phyloP scores from a whole-genome alignment of 2,113 vertebrate species.

The Nansenia antarctica region DNA sequence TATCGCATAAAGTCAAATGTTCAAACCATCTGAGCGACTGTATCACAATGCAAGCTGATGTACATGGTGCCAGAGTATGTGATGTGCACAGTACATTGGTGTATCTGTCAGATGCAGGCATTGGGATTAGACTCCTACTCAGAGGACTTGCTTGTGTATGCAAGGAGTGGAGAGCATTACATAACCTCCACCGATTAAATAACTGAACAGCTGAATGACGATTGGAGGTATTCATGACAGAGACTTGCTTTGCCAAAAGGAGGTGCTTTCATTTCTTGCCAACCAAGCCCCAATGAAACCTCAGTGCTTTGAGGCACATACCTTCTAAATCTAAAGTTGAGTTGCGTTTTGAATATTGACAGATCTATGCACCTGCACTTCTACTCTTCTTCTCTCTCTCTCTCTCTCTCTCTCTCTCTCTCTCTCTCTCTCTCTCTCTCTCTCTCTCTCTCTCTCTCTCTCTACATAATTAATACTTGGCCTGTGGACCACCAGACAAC shows the following conservation, averaged over 20 bases:
- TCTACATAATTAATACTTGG: slow-evolving; percentile 5
- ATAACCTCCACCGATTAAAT: slow-evolving; percentile 20
- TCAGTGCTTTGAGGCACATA: neutral
- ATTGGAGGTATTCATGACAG: slow-evolving; percentile 20
- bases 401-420: neutral
- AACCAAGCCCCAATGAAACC: slow-evolving; percentile 2
- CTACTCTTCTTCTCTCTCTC: neutral
- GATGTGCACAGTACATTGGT: neutral
- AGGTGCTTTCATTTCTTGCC: slow-evolving; percentile 27
- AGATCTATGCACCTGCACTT: neutral
- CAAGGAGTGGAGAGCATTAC: slow-evolving; percentile 1
- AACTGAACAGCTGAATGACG: slow-evolving; percentile 13
- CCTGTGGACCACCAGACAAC: slow-evolving; percentile 7
- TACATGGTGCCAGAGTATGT: slow-evolving; percentile 1
- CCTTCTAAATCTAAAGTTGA: neutral
- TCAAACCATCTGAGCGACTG: neutral
- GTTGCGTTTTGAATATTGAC: slow-evolving; percentile 29
- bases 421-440: neutral
- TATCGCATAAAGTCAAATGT: neutral
- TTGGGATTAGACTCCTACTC: slow-evolving; percentile 5
- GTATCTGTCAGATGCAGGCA: slow-evolving; percentile 9
- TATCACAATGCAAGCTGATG: neutral
- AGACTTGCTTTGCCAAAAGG: slow-evolving; percentile 6
- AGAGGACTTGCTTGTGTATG: slow-evolving; percentile 3
- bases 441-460: neutral